Evolutionary conservation across 2,113 vertebrate species (phyloP).

Genomic region (Ancistrus triradiatus): DNA sequence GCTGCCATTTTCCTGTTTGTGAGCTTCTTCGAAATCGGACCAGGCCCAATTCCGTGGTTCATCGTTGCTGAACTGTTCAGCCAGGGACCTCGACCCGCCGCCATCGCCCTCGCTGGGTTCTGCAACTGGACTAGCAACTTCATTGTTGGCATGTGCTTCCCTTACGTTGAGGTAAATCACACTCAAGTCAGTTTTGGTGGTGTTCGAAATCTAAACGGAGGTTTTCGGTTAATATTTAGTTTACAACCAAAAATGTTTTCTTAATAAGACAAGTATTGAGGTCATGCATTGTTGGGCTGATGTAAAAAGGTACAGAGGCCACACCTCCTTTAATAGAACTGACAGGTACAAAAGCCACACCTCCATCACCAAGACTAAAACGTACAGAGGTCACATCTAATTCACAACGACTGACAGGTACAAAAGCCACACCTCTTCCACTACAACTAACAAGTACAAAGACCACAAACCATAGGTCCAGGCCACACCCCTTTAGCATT

Average conservation of each 20-base stretch:
- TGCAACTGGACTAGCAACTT: conserved; percentile 96
- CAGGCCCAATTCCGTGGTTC: conserved; percentile 96
- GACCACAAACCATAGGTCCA: not conserved
- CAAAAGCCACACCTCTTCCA: too few relatives aligned
- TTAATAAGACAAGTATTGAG: too few relatives aligned
- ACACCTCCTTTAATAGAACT: not conserved
- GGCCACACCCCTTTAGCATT: not conserved
- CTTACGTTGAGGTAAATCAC: conserved; percentile 81
- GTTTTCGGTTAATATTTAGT: too few relatives aligned
- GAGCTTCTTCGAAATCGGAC: conserved; percentile 93
- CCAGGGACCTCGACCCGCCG: conserved; percentile 89
- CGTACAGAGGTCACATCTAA: not conserved
- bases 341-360: not conserved
- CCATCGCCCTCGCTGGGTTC: conserved; percentile 83
- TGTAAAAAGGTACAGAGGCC: not conserved
- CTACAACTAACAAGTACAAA: not conserved
- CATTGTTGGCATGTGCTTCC: conserved; percentile 87
- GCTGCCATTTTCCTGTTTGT: conserved; percentile 87
- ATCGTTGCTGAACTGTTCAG: conserved; percentile 96
- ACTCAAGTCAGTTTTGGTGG: not conserved
- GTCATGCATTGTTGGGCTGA: not conserved
- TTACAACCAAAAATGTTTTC: too few relatives aligned
- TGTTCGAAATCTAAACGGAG: too few relatives aligned
- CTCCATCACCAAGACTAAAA: not conserved
- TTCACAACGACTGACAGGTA: not conserved